These are phyloP conservation scores for Bucco capensis DNA, from an alignment of 2,113 vertebrate species.

Conservation along the genomic window DNA sequence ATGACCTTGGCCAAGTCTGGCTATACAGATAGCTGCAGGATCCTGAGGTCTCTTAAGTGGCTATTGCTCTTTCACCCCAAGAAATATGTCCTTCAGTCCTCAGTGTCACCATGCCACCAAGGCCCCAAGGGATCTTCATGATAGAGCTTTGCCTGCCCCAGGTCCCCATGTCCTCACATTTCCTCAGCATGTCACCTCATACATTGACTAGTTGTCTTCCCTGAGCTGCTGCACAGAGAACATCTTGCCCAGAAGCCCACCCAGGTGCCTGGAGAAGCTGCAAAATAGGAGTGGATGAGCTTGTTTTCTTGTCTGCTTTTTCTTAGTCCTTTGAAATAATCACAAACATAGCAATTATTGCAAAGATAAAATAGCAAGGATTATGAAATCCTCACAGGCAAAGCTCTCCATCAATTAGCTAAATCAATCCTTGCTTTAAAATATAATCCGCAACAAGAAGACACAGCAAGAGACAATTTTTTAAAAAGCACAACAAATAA, in stretches of 20 bases:
- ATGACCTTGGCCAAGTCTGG: not conserved
- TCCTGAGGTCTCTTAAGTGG: not conserved
- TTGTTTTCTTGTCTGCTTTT: constrained; percentile 35
- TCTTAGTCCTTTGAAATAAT: constrained; percentile 38
- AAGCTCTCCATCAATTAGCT: constrained; percentile 52
- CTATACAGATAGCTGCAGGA: too few species aligned
- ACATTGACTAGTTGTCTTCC: not conserved
- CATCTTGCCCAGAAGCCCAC: not conserved
- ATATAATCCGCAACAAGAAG: constrained; percentile 33
- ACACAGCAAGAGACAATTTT: not conserved
- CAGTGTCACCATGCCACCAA: not conserved
- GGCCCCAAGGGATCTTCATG: not conserved
- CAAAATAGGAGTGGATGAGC: not conserved
- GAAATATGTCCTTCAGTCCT: not conserved
- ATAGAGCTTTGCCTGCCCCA: not conserved
- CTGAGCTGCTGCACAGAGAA: not conserved
- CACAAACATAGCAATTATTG: constrained; percentile 46
- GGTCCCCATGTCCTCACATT: not conserved
- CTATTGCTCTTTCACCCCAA: fast-evolving
- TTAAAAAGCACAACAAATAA: not conserved
- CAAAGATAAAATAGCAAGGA: constrained; percentile 55
- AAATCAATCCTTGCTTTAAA: constrained; percentile 38
- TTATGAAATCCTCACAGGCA: constrained; percentile 56
- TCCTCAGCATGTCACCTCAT: not conserved
- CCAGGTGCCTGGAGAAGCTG: constrained; percentile 16